Evolutionary conservation across 2,888 invertebrate species (phyloP), one percentile per base, ranked within the genome.

Genomic region (Seira ritae): DNA sequence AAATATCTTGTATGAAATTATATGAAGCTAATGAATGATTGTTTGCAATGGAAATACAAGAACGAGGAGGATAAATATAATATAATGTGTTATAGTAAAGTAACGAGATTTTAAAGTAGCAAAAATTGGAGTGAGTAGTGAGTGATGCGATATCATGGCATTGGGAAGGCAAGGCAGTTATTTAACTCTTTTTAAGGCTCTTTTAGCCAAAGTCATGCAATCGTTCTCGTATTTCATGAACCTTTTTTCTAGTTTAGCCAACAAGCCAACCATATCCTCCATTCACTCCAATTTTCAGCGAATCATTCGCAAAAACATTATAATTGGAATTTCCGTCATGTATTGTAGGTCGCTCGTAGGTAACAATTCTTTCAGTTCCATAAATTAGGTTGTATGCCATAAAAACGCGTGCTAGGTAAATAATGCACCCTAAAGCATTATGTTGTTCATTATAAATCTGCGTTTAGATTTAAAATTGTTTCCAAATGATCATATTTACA

Each of bases 91-190:
- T 55, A 12, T 55, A 3, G 55, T 1, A 3, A 55, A 17, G 55
- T 55, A 8, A 55, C 17, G 55, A 55, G 55, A 55, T 55, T 17
- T 42, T 55, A n/a, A 55, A 55, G 55, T 55, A 55, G 55, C 55
- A 55, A 55, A 42, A 55, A 12, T 17, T 55, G 31, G 31, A 31
- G 8, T 31, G 31, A 31, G n/a, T n/a, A 31, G 15, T 55, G 55
- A n/a, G 55, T 55, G 3, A 55, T 55, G 55, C 12, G 3, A 55
- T 55, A 55, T 55, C 55, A 55, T 55, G 55, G 55, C 55, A 55
- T n/a, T 55, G 55, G n/a, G n/a, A n/a, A 42, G 12, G 42, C 42
- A 42, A 55, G 55, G 15, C 55, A 55, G 17, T 55, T 42, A 42
- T 42, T 42, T 42, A 55, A 55, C 55, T 31, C 31, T 31, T 31